Conservation (phyloP, 1,140 invertebrate species). For the Bicyclus anynana region DNA sequence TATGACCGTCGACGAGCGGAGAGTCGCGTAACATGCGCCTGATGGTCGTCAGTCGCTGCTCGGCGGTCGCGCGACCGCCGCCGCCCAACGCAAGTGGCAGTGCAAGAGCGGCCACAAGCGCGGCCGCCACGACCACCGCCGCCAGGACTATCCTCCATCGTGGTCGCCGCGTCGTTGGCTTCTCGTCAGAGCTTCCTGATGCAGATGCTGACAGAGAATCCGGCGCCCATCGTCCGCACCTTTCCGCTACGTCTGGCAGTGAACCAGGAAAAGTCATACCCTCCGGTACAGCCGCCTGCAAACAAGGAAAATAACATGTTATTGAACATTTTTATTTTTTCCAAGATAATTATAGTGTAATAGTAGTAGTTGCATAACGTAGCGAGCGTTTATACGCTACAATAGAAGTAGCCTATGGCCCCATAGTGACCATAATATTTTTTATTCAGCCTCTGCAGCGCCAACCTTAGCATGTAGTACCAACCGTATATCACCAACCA, state of each 20-base stretch:
- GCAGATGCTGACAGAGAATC: constrained; percentile 68
- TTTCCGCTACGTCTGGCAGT: constrained; percentile 73
- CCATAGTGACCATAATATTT: too few relatives aligned
- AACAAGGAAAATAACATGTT: constrained; percentile 31
- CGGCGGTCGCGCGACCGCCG: constrained; percentile 76
- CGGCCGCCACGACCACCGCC: constrained; percentile 60
- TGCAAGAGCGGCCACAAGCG: constrained; percentile 65
- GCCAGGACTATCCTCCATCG: constrained; percentile 70
- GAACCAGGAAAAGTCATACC: constrained; percentile 71
- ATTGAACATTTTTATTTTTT: too few relatives aligned
- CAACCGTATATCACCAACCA: too few relatives aligned
- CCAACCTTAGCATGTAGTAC: too few relatives aligned
- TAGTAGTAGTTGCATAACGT: too few relatives aligned
- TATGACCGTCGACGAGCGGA: constrained; percentile 86
- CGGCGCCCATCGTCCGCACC: constrained; percentile 72
- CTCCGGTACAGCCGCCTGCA: constrained; percentile 68
- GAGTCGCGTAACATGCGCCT: constrained; percentile 79
- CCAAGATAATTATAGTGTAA: too few relatives aligned
- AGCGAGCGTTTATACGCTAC: too few relatives aligned
- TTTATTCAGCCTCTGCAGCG: too few relatives aligned
- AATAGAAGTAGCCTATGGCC: too few relatives aligned
- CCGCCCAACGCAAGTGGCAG: constrained; percentile 70
- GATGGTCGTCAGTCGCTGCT: constrained; percentile 78
- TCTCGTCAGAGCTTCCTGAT: constrained; percentile 72
- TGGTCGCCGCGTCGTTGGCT: constrained; percentile 62